A percentile compares a stretch with the other conserved stretches of the same genome.
These are phyloP conservation scores for Listrodromus nycthemerus DNA, from an alignment of 2,888 invertebrate genomes.

Conservation along the genomic window DNA sequence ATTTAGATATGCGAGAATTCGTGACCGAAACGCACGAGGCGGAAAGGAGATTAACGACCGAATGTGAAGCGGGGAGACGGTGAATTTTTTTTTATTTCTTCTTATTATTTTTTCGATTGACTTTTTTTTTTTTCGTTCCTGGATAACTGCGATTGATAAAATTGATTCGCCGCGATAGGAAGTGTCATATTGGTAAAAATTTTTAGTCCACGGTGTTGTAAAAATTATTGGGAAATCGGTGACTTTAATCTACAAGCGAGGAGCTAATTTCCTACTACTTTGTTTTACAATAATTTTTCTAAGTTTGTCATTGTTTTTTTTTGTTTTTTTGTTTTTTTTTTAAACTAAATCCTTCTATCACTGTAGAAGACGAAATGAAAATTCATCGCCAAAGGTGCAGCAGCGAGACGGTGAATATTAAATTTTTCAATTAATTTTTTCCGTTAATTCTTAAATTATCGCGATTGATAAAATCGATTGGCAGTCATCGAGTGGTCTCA, in stretches of 20 bases:
- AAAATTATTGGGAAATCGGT: too few relatives aligned
- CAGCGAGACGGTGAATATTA: background rate
- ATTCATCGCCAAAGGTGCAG: background rate
- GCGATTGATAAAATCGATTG: background rate
- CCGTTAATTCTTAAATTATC: background rate
- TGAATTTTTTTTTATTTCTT: background rate
- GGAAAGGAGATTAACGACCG: background rate
- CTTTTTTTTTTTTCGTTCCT: background rate
- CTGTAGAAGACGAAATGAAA: too few relatives aligned
- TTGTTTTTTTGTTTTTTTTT: too few relatives aligned
- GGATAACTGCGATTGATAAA: background rate
- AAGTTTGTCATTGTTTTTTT: too few relatives aligned
- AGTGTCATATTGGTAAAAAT: too few relatives aligned
- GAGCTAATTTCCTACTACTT: too few relatives aligned
- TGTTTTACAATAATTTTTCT: too few relatives aligned
- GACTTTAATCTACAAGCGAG: too few relatives aligned
- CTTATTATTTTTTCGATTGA: too few relatives aligned
- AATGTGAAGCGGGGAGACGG: background rate
- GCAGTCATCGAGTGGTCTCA: slow-evolving; percentile 17
- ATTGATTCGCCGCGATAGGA: too few relatives aligned
- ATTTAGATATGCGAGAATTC: slow-evolving; percentile 22
- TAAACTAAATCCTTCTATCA: too few relatives aligned
- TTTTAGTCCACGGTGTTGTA: too few relatives aligned
- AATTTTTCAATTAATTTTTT: background rate
- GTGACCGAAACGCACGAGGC: background rate